Percentiles rank a stretch among this genome's conserved stretches.
phyloP scores from a whole-genome alignment of 2,888 invertebrate species.

The Eubasilissa splendida region DNA sequence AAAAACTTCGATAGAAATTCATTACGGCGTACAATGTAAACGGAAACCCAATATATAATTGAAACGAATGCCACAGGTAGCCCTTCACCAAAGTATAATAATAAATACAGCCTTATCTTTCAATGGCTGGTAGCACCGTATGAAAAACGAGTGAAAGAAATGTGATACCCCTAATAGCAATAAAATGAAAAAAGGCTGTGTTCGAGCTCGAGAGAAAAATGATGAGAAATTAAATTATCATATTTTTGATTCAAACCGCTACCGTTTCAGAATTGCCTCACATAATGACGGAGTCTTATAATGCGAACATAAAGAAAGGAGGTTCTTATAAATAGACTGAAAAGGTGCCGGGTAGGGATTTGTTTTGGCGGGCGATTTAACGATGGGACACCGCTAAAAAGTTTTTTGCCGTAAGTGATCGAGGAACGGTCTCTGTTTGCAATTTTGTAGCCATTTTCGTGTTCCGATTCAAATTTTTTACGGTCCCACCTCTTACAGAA shows the following conservation, averaged over 20 bases:
- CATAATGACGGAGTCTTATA: constrained; percentile 48
- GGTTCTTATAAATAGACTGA: constrained; percentile 5
- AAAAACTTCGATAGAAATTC: neutral
- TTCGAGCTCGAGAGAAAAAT: constrained; percentile 39
- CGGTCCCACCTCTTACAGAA: neutral
- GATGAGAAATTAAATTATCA: constrained; percentile 56
- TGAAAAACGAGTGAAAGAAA: constrained; percentile 5
- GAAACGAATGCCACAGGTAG: constrained; percentile 27
- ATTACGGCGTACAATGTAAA: neutral
- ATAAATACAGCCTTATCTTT: constrained; percentile 24
- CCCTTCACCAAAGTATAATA: neutral
- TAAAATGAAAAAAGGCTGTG: constrained; percentile 4
- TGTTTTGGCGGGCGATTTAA: constrained; percentile 30
- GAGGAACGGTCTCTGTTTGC: constrained; percentile 28
- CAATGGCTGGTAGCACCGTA: constrained; percentile 19
- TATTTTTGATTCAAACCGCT: constrained; percentile 54
- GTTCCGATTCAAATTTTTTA: constrained; percentile 10
- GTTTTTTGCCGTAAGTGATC: constrained; percentile 9
- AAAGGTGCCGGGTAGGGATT: constrained; percentile 15
- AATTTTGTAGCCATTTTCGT: constrained; percentile 26
- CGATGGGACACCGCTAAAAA: constrained; percentile 18
- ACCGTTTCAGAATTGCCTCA: constrained; percentile 53
- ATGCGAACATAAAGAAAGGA: constrained; percentile 41
- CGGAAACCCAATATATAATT: constrained; percentile 12
- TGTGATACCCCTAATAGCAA: constrained; percentile 10